Evolutionary conservation across 2,113 vertebrate genomes (phyloP), one percentile per base, ranked within the genome.

Genomic region (Gavia stellata): DNA sequence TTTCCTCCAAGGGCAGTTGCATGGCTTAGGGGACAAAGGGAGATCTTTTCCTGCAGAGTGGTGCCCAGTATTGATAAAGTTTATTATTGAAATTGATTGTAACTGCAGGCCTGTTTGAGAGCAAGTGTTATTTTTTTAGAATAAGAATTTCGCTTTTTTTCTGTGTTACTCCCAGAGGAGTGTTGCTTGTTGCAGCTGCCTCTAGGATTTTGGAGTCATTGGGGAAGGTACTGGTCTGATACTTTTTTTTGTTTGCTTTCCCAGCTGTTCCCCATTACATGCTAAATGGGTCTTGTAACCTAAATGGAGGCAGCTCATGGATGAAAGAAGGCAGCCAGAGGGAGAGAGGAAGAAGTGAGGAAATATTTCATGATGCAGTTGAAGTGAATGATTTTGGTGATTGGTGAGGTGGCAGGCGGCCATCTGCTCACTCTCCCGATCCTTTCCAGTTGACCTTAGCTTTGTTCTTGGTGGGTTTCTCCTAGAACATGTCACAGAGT

Each of bases 391-490:
- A 71, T 90, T 70, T 66, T 81, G 79, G 73, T 92, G 90, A 74
- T 15, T 10, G 45, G 59, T 40, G 81, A 94, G 84, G 74, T 92
- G 91, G 93, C 74, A 73, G 95, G 58, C 0, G 0, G 83, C 92
- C 95, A 93, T 96, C 94, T 96, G 95, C 91, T 89, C 0, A 0
- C 70, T 79, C 61, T 68, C 68, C 10, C 6, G 11, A 28, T 92
- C 82, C 77, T 50, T 74, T 75, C 34, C 44, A 20, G 38, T 49
- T 94, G 86, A 84, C 88, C 65, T 95, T 86, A 91, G 77, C 44
- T 95, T 93, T 89, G 92, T 87, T 93, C 78, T 82, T 68, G 61
- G 47, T 31, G 66, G 38, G 50, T 62, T 95, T 78, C 68, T 92
- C 77, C 56, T 81, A 26, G 5, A 50, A 66, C 49, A 34, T 0